Evolutionary conservation across 2,888 invertebrate species (phyloP).

Genomic region (Thera obeliscata): DNA sequence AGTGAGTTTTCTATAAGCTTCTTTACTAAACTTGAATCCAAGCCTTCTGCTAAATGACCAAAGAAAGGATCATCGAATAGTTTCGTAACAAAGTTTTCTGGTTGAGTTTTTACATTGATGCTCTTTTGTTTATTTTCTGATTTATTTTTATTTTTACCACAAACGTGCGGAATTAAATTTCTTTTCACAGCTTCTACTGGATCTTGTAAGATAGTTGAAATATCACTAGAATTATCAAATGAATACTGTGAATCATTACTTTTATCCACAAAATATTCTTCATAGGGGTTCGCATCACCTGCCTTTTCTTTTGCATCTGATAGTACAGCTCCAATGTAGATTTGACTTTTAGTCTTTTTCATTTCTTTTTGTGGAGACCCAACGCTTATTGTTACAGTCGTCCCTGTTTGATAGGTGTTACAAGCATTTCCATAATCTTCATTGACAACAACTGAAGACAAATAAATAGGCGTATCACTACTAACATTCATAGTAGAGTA

Average conservation of each 20-base stretch:
- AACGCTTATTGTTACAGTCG: conserved; percentile 86
- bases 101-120: conserved; percentile 47
- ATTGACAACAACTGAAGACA: conserved; percentile 89
- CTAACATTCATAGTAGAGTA: conserved; percentile 90
- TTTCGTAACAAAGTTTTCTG: conserved; percentile 82
- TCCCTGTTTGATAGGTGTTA: conserved; percentile 80
- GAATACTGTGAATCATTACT: conserved; percentile 44
- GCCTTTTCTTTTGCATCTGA: conserved; percentile 56
- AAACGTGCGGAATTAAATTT: conserved; percentile 91
- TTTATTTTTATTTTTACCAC: conserved; percentile 84
- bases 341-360: conserved; percentile 79
- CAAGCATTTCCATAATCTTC: conserved; percentile 78
- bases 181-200: conserved; percentile 91
- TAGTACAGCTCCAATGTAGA: conserved; percentile 76
- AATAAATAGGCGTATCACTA: conserved; percentile 88
- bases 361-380: conserved; percentile 78
- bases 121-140: conserved; percentile 44
- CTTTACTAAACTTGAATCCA: conserved; percentile 85
- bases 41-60: conserved; percentile 85
- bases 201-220: conserved; percentile 86
- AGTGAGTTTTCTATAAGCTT: conserved; percentile 88
- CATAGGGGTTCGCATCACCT: conserved; percentile 69
- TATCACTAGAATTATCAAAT: conserved; percentile 59
- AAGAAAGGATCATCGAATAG: conserved; percentile 87
- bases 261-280: conserved; percentile 70